phyloP scores from a whole-genome alignment of 2,113 vertebrate genomes.

The Irena cyanogastra region DNA sequence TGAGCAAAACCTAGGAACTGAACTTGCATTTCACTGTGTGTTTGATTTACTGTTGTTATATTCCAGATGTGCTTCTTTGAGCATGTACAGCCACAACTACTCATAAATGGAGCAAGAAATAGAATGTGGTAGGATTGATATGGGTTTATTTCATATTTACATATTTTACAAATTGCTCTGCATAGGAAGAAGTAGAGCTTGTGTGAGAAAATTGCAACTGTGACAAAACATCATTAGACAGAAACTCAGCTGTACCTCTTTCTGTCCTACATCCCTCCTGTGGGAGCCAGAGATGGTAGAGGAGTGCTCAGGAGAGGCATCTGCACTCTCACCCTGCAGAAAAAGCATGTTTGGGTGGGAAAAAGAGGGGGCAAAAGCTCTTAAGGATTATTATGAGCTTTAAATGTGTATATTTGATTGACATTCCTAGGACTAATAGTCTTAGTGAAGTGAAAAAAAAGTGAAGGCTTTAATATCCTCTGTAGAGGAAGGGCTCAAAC shows the following conservation, averaged over 20 bases:
- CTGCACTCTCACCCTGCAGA: not conserved
- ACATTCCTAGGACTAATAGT: too few species aligned
- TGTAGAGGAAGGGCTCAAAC: not conserved
- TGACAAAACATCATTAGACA: not conserved
- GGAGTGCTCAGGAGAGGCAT: not conserved
- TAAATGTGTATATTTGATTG: not conserved
- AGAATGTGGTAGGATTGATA: not conserved
- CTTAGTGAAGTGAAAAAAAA: too few species aligned
- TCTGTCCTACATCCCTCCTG: not conserved
- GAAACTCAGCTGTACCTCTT: not conserved
- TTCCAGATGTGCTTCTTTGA: not conserved
- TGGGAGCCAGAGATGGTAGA: not conserved
- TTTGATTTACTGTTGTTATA: not conserved
- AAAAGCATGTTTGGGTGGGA: not conserved
- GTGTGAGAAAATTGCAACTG: not conserved
- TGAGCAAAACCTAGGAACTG: not conserved
- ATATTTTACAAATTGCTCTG: not conserved
- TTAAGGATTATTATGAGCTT: not conserved
- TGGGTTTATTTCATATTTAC: accelerated
- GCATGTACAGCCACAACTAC: not conserved
- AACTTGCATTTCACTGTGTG: not conserved
- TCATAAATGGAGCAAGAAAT: not conserved
- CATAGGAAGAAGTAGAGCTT: not conserved
- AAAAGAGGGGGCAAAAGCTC: not conserved
- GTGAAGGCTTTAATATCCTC: not conserved